Conservation (phyloP, 1,140 invertebrate species). For the Harpegnathos saltator region DNA sequence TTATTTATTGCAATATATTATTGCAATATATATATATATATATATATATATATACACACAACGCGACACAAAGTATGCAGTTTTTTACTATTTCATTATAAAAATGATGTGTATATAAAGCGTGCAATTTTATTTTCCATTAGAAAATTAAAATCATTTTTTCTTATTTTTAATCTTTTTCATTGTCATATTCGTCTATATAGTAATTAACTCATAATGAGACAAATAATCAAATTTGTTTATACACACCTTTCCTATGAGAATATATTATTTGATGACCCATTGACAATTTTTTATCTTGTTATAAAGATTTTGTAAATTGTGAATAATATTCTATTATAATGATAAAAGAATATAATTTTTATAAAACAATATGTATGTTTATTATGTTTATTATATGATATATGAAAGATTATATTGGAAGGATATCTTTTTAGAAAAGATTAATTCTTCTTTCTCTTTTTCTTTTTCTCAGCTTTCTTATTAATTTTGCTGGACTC, state of each 20-base stretch:
- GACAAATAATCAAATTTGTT: background rate
- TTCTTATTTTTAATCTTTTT: background rate
- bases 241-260: slow-evolving; percentile 27
- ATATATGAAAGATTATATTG: background rate
- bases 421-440: background rate
- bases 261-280: slow-evolving; percentile 35
- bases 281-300: slow-evolving; percentile 37
- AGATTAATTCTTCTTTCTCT: slow-evolving; percentile 53
- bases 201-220: background rate
- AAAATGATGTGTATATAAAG: background rate
- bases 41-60: too few relatives aligned
- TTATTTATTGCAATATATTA: background rate
- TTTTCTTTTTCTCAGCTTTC: slow-evolving; percentile 34
- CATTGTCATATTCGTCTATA: background rate
- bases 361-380: slow-evolving; percentile 33
- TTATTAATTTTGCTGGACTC: background rate
- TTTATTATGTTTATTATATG: slow-evolving; percentile 21
- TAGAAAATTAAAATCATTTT: background rate
- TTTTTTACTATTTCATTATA: background rate
- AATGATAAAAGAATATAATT: slow-evolving; percentile 30
- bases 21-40: background rate
- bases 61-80: background rate
- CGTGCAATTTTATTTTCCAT: background rate
- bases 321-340: slow-evolving; percentile 25
- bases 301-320: slow-evolving; percentile 51